Percentiles rank a stretch among this genome's conserved stretches.
Conservation (phyloP, 2,113 vertebrate genomes). For the Seriola dumerili region DNA sequence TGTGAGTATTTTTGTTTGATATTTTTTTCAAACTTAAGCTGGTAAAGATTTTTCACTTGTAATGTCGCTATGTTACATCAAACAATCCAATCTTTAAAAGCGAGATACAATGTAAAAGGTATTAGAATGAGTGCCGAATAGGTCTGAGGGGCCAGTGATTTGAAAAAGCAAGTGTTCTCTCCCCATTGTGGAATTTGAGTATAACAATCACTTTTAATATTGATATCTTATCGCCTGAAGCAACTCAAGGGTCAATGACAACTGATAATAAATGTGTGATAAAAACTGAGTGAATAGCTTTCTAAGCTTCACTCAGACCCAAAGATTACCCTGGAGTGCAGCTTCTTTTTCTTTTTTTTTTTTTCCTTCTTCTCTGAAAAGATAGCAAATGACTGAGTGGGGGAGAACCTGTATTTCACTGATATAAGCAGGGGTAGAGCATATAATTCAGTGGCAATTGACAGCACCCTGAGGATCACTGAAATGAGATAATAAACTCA, state of each 20-base stretch:
- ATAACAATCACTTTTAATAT: constrained; percentile 23
- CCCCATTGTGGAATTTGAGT: constrained; percentile 2
- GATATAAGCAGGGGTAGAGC: constrained; percentile 49
- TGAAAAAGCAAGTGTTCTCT: constrained; percentile 11
- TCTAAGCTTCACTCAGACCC: constrained; percentile 29
- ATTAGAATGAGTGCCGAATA: neutral
- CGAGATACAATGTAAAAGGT: constrained; percentile 8
- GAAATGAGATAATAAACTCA: constrained; percentile 68
- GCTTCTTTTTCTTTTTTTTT: neutral
- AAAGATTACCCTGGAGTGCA: constrained; percentile 20
- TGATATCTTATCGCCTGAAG: constrained; percentile 18
- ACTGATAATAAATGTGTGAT: constrained; percentile 44
- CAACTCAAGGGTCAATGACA: constrained; percentile 41
- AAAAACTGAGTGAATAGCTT: constrained; percentile 24
- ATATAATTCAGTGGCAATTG: constrained; percentile 60
- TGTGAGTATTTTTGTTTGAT: too few relatives aligned
- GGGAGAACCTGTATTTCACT: constrained; percentile 43
- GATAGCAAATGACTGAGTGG: constrained; percentile 41
- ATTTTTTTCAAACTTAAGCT: neutral
- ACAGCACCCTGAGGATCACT: constrained; percentile 61
- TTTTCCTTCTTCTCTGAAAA: constrained; percentile 13
- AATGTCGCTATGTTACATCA: constrained; percentile 8
- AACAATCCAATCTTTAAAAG: neutral
- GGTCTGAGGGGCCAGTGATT: constrained; percentile 3
- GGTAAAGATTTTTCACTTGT: neutral